Evolutionary conservation across 2,888 invertebrate genomes (phyloP), one percentile per base, ranked within the genome.

Genomic region (Nemotelus nigrinus): DNA sequence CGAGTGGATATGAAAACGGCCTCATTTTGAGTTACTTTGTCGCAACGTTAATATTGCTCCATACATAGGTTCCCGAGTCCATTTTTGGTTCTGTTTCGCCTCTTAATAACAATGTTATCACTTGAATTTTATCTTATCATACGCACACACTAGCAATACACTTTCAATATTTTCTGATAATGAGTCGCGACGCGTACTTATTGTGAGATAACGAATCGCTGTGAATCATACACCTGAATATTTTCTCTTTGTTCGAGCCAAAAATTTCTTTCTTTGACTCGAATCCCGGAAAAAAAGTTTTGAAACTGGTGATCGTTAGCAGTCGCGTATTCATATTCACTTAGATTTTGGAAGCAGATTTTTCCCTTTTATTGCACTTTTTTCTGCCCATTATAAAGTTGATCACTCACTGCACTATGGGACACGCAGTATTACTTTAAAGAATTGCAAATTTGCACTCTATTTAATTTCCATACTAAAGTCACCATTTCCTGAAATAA

Each of bases 41-140:
- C 39, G 48, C 39, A 68, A 68, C 68, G 39, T 48, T 25, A 68
- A 68, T 50, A 41, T 65, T 65, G 44, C 45, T 45, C 63, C 43
- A 65, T 47, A 47, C 45, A 25, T 10, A n/a, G 44, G 41, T n/a
- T 45, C 67, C 8, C 10, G 3, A 2, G 50, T 10, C 6, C 10
- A 55, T 44, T 41, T 5, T 39, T 8, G 6, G 8, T 55, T 70
- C 43, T 55, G 70, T 70, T 10, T 4, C 7, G 47, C 4, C 45
- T 58, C 45, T 63, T 60, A 50, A 48, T 48, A 63, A 48, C 58
- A 74, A 60, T 48, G 63, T 39, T 74, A 63, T 74, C 48, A 8
- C n/a, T 48, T 39, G 25, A 60, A 74, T 63, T 44, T 44, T 74
- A 74, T 74, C 63, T 74, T 74, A 74, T 74, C 74, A 60, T 45